Evolutionary conservation across 2,113 vertebrate genomes (phyloP).

Genomic region (Phalacrocorax brasilianus): DNA sequence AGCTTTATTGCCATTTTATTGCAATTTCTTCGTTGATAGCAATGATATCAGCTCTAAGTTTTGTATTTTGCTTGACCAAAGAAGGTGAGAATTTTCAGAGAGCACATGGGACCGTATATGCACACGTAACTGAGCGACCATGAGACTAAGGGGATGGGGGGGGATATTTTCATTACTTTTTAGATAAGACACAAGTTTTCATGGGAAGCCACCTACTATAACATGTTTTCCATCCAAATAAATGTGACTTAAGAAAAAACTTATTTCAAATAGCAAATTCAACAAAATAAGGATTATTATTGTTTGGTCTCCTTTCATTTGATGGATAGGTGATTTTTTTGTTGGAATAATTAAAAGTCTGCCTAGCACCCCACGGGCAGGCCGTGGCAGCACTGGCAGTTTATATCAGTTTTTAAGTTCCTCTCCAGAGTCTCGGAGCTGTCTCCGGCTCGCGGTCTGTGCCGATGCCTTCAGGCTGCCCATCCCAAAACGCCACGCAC

Average conservation of each 20-base stretch:
- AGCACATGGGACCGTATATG: too few relatives aligned
- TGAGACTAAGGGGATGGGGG: not conserved
- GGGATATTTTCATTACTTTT: not conserved
- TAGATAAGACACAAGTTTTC: not conserved
- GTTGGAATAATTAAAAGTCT: not conserved
- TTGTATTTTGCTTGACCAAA: not conserved
- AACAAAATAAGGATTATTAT: not conserved
- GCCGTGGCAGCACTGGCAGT: not conserved
- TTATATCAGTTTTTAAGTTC: not conserved
- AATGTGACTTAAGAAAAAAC: not conserved
- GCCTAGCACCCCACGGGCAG: not conserved
- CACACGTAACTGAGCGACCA: accelerated
- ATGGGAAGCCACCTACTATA: not conserved
- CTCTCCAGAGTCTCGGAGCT: not conserved
- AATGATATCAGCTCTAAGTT: not conserved
- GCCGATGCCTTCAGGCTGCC: not conserved
- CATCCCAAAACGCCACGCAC: accelerated
- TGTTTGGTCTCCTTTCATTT: not conserved
- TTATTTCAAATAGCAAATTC: not conserved
- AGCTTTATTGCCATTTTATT: not conserved
- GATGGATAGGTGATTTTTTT: not conserved
- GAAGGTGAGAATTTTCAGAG: not conserved
- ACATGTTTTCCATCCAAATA: not conserved
- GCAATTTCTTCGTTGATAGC: not conserved
- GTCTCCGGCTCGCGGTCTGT: not conserved